phyloP scores from a whole-genome alignment of 2,888 invertebrate species.

The Laothoe populi region DNA sequence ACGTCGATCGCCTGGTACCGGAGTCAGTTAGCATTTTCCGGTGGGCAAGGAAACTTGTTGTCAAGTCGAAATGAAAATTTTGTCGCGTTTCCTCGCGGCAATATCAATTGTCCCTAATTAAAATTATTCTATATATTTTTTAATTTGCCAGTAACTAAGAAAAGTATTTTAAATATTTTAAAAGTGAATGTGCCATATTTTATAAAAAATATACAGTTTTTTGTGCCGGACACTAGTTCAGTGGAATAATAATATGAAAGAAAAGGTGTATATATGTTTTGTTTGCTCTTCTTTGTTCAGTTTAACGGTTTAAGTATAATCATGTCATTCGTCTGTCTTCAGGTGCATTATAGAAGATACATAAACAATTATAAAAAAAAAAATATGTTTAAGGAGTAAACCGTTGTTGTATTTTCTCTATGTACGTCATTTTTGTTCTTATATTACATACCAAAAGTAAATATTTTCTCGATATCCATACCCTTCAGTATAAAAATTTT shows the following conservation, averaged over 20 bases:
- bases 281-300: background rate
- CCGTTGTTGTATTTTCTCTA: too few species aligned
- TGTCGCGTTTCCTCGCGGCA: conserved; percentile 39
- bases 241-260: conserved; percentile 1
- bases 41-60: conserved; percentile 53
- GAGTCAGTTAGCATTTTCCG: conserved; percentile 60
- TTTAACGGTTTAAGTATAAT: background rate
- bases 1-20: conserved; percentile 40
- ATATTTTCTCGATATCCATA: too few species aligned
- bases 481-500: too few species aligned
- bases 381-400: too few species aligned
- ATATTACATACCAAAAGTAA: too few species aligned
- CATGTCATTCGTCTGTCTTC: background rate
- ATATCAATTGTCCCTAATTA: background rate
- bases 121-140: background rate
- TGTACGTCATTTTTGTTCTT: too few species aligned
- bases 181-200: background rate
- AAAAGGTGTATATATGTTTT: conserved; percentile 4
- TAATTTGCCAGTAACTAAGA: conserved; percentile 5
- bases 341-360: background rate
- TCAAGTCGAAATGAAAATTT: conserved; percentile 51
- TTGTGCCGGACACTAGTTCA: background rate
- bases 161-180: background rate
- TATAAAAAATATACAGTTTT: background rate
- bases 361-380: too few species aligned